phyloP scores from a whole-genome alignment of 2,888 invertebrate genomes.

The Drosophila multiciliata region DNA sequence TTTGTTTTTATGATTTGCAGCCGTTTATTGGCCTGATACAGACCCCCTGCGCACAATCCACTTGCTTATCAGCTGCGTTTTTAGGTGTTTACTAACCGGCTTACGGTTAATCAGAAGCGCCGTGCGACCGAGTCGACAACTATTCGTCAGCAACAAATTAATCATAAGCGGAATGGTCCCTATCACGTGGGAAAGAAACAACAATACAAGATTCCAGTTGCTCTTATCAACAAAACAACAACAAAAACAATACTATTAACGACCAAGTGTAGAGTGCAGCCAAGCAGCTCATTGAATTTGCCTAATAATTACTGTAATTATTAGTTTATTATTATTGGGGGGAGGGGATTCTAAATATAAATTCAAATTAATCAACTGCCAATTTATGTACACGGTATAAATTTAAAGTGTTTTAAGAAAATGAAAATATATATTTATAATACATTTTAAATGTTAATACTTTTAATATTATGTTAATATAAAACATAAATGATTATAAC shows the following conservation, averaged over 20 bases:
- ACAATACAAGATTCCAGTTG: slow-evolving; percentile 16
- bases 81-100: slow-evolving; percentile 36
- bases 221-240: slow-evolving; percentile 25
- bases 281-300: not conserved
- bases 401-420: not conserved
- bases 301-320: not conserved
- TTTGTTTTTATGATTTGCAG: slow-evolving; percentile 30
- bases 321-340: too few relatives aligned
- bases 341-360: too few relatives aligned
- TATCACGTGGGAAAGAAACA: slow-evolving; percentile 42
- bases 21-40: slow-evolving; percentile 3
- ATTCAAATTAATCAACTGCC: too few relatives aligned
- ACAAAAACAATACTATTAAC: not conserved
- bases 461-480: not conserved
- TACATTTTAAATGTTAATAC: not conserved
- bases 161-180: slow-evolving; percentile 7
- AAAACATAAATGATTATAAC: not conserved
- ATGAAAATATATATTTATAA: not conserved
- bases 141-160: slow-evolving; percentile 27
- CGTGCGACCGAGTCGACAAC: slow-evolving; percentile 24
- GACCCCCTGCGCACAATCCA: not conserved
- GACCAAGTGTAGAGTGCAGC: slow-evolving; percentile 2
- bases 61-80: slow-evolving; percentile 28
- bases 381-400: not conserved
- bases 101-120: slow-evolving; percentile 37